phyloP scores from a whole-genome alignment of 2,113 vertebrate species.

The Podiceps cristatus region DNA sequence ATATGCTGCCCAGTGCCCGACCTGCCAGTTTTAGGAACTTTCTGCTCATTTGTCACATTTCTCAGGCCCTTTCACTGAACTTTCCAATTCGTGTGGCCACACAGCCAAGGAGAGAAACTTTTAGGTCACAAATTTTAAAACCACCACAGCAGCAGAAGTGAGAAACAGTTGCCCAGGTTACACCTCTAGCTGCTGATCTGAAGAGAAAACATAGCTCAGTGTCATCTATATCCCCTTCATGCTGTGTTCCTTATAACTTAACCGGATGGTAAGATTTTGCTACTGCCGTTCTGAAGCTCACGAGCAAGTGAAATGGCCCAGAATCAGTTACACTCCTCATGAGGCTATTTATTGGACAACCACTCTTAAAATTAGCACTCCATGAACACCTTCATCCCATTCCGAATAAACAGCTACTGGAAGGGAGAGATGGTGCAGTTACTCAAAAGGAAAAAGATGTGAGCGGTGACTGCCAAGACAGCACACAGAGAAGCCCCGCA shows the following conservation, averaged over 20 bases:
- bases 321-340: not conserved
- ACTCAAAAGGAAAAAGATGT: not conserved
- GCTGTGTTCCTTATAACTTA: not conserved
- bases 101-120: not conserved
- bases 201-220: not conserved
- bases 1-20: not conserved
- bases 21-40: not conserved
- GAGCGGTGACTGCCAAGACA: accelerated
- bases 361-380: not conserved
- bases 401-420: not conserved
- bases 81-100: no score
- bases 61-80: not conserved
- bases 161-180: not conserved
- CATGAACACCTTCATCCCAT: not conserved
- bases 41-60: not conserved
- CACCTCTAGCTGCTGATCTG: not conserved
- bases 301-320: not conserved
- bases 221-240: not conserved
- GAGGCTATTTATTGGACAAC: not conserved
- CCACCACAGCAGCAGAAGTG: not conserved
- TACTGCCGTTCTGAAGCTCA: not conserved
- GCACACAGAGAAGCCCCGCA: accelerated
- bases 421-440: not conserved
- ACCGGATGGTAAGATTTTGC: accelerated
- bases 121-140: not conserved